Conservation (phyloP, 2,797 vertebrate species). For the Rhynchonycteris naso region DNA sequence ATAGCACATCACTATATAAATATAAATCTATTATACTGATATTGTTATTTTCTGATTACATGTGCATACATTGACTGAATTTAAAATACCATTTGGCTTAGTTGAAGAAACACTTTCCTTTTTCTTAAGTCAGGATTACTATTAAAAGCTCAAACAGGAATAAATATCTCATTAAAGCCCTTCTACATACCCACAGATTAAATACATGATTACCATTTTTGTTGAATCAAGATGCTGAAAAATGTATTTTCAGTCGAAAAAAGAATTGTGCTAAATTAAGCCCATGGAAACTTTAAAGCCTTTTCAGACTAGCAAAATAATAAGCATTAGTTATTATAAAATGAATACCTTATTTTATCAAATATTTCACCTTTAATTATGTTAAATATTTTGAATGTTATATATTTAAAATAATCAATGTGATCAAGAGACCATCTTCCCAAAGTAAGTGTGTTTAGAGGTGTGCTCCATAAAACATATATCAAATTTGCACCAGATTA, state of each 20-base stretch:
- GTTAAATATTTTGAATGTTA: background rate
- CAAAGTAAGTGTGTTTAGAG: background rate
- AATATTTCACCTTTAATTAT: background rate
- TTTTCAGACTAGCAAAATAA: background rate
- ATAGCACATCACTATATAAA: background rate
- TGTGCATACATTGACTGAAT: background rate
- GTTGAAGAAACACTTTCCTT: background rate
- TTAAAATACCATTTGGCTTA: background rate
- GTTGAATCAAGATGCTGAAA: background rate
- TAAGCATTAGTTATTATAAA: background rate
- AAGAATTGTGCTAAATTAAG: background rate
- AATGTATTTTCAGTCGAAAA: background rate
- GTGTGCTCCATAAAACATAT: background rate
- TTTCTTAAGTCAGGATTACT: background rate
- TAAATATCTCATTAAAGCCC: background rate
- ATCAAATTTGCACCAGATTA: background rate
- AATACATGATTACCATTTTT: background rate
- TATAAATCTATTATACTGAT: background rate
- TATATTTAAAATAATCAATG: background rate
- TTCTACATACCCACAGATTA: background rate
- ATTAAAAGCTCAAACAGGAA: slow-evolving; percentile 16
- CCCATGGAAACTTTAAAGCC: background rate
- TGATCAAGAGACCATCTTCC: background rate
- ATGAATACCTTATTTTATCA: background rate
- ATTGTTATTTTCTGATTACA: slow-evolving; percentile 5